phyloP scores from a whole-genome alignment of 2,888 invertebrate genomes.

The Cheilosia vulpina region DNA sequence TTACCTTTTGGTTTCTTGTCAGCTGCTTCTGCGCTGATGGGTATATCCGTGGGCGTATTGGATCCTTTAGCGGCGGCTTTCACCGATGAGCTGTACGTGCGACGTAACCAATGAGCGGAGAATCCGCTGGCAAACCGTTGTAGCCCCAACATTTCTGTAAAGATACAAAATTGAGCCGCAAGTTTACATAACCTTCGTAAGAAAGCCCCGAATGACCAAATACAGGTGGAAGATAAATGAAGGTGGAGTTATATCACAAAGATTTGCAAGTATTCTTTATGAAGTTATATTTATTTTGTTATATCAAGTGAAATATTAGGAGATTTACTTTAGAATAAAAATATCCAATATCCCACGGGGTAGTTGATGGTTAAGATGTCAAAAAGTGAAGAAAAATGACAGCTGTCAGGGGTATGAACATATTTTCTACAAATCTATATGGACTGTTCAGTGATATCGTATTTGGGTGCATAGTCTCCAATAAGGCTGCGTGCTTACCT shows the following conservation, averaged over 20 bases:
- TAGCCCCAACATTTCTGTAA: slow-evolving; percentile 80
- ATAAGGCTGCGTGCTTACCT: neutral
- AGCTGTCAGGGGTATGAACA: slow-evolving; percentile 48
- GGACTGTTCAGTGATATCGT: slow-evolving; percentile 34
- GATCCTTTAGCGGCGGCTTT: slow-evolving; percentile 76
- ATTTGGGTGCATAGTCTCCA: neutral
- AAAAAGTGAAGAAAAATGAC: slow-evolving; percentile 67
- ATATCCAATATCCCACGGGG: slow-evolving; percentile 66
- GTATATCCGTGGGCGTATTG: slow-evolving; percentile 51
- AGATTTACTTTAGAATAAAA: slow-evolving; percentile 63
- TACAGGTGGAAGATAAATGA: slow-evolving; percentile 19
- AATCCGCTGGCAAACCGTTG: slow-evolving; percentile 80
- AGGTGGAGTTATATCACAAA: neutral
- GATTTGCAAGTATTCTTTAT: neutral
- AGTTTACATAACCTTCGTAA: slow-evolving; percentile 83
- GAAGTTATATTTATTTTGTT: neutral
- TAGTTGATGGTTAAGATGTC: slow-evolving; percentile 64
- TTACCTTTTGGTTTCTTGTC: slow-evolving; percentile 78
- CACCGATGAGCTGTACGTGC: slow-evolving; percentile 78
- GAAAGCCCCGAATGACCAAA: slow-evolving; percentile 14
- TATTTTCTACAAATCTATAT: slow-evolving; percentile 28
- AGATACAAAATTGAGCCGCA: slow-evolving; percentile 75
- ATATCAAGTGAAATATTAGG: slow-evolving; percentile 20
- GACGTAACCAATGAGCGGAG: slow-evolving; percentile 77
- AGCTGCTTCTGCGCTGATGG: slow-evolving; percentile 58